Evolutionary conservation across 1,140 invertebrate species (phyloP).

Genomic region (Micrasema longulum): DNA sequence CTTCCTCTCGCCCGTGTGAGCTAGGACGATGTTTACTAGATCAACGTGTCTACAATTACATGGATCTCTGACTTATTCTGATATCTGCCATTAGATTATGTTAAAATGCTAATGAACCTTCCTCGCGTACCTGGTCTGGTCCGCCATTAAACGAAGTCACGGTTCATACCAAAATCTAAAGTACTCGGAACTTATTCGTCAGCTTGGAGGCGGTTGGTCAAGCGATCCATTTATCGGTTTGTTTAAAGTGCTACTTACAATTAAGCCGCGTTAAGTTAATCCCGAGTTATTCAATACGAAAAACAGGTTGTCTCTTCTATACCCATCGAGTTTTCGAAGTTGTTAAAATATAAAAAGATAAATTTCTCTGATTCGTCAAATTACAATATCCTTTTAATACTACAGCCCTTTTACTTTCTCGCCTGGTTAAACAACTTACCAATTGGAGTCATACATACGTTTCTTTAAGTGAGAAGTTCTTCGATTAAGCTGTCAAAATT

Average conservation of each 20-base stretch:
- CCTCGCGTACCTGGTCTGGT: neutral
- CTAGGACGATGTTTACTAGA: neutral
- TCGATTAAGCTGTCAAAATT: too few relatives aligned
- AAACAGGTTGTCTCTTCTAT: constrained; percentile 35
- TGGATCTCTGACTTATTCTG: constrained; percentile 12
- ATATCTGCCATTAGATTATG: constrained; percentile 39
- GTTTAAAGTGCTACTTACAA: constrained; percentile 34
- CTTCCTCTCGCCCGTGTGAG: neutral
- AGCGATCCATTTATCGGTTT: constrained; percentile 33
- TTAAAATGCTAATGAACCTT: constrained; percentile 47
- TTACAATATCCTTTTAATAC: too few relatives aligned
- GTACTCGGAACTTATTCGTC: constrained; percentile 15
- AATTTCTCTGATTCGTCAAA: too few relatives aligned
- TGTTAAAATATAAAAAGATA: too few relatives aligned
- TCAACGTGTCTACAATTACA: constrained; percentile 25
- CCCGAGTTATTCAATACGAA: neutral
- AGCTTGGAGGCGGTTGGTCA: constrained; percentile 11
- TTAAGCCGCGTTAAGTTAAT: constrained; percentile 36
- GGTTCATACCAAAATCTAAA: constrained; percentile 12
- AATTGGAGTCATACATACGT: too few relatives aligned
- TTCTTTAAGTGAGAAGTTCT: too few relatives aligned
- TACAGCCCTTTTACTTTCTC: too few relatives aligned
- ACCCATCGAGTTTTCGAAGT: too few relatives aligned
- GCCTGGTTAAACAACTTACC: too few relatives aligned
- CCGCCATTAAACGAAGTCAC: constrained; percentile 9